Percentiles rank a stretch among this genome's conserved stretches.
Conservation (phyloP, 2,797 vertebrate genomes). For the Neoniphon sammara region DNA sequence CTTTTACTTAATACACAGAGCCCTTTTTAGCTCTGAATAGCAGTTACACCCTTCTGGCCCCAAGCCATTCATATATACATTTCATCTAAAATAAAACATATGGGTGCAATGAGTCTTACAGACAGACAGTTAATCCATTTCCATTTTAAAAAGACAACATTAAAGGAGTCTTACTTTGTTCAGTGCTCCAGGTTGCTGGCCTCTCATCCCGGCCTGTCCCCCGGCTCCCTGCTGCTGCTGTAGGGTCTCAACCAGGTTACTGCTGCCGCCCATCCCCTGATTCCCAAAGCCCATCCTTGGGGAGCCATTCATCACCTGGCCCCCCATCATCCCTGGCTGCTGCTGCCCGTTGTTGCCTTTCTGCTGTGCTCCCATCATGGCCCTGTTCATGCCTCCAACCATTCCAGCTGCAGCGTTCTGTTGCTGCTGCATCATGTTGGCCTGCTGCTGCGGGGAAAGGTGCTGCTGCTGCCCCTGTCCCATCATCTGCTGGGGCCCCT, state of each 20-base stretch:
- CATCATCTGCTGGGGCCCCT: constrained; percentile 88
- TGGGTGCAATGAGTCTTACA: neutral
- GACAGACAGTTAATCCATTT: neutral
- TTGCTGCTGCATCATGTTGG: constrained; percentile 83
- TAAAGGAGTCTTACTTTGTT: constrained; percentile 82
- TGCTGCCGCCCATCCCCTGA: constrained; percentile 87
- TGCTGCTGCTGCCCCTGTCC: constrained; percentile 84
- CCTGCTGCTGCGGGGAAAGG: constrained; percentile 83
- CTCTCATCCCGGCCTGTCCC: constrained; percentile 88
- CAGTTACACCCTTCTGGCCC: too few relatives aligned
- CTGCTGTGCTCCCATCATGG: constrained; percentile 89
- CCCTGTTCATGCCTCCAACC: constrained; percentile 89
- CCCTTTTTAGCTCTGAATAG: too few relatives aligned
- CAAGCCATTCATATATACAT: too few relatives aligned
- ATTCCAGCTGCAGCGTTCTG: constrained; percentile 86
- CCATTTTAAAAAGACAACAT: neutral
- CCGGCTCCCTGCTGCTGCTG: constrained; percentile 86
- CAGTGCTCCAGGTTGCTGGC: constrained; percentile 89
- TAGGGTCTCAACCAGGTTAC: constrained; percentile 92
- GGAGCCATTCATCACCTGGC: constrained; percentile 97
- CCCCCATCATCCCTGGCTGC: constrained; percentile 91
- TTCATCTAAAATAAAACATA: neutral
- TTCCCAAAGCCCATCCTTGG: constrained; percentile 92
- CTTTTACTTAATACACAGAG: too few relatives aligned
- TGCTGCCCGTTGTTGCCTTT: constrained; percentile 89